Evolutionary conservation across 2,888 invertebrate species (phyloP), one percentile per base, ranked within the genome.

Genomic region (Helleia helle): DNA sequence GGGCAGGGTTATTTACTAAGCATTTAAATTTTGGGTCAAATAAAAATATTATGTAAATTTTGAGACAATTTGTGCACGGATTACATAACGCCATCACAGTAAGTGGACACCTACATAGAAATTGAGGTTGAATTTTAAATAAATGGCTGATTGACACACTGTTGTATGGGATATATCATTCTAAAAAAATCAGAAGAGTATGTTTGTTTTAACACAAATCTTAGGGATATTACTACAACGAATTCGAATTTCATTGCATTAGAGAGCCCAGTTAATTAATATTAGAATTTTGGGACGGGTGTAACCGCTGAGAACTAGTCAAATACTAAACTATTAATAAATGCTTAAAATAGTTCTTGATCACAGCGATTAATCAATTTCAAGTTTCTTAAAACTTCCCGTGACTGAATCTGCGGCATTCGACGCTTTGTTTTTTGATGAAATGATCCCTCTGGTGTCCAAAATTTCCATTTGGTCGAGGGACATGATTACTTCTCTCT

Each of bases 331-430:
- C 15, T 6, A 18, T 34, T 34, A 15, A 5, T 47, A 46, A 46
- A 43, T 46, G 41, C 46, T 38, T 41, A 41, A 9, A 43, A 31
- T 37, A 37, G 25, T 38, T 27, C 27, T 17, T 44, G 37, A 45
- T 38, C 41, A 38, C 31, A 9, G 11, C 8, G 8, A 3, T 55
- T 81, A 89, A 65, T 91, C 91, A 55, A 91, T 88, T 59, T 91
- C 90, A 51, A 91, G 66, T 68, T 90, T 90, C 52, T 91, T 85
- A 71, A 91, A 91, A 63, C 90, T 91, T 11, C 91, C 91, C 56
- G 87, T 75, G 9, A 80, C 69, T 25, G 76, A 68, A 1, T 61
- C 55, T 9, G 57, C 76, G 2, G 58, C 56, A 48, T 60, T 62
- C 15, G 59, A 53, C 48, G 69, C 65, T 47, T 54, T 61, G 44